Base-by-base conservation (phyloP, 2,113 vertebrate genomes). In the Amblyopsis rosae region DNA sequence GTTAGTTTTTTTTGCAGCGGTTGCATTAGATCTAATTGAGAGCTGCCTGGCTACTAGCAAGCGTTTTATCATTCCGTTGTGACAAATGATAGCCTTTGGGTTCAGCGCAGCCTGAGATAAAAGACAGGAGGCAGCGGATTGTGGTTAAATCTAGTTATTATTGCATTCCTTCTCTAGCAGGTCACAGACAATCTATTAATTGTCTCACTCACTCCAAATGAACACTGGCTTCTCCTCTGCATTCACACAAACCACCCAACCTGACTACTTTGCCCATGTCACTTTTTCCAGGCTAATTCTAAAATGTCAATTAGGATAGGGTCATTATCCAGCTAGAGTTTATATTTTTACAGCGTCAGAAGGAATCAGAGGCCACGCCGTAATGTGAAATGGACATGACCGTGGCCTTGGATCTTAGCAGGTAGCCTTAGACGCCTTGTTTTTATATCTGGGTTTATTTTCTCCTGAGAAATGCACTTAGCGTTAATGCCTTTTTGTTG, bases 231-330 rank as follows among this genome's bases (percentile, higher is more conserved):
- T 46, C 54, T 35, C 6, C 58, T 47, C 50, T 48, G 16, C 2
- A 5, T 56, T 70, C 61, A 33, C 12, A 49, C 49, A 75, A 13
- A 33, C 56, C 49, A 64, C 26, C 41, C 50, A 46, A 3, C 54
- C 58, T 35, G 61, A 51, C 65, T 64, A 61, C 35, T 71, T 48
- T 17, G 57, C 13, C 62, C 41, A 32, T 72, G 65, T 85, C 70
- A 77, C 69, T 83, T 87, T 88, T 89, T 86, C 83, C 85, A 77
- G 47, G 66, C 59, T 62, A 65, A 71, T 60, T 63, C 59, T 53
- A 62, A 46, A 26, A 69, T 72, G 75, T 80, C 47, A 76, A 64
- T 84, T 76, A 86, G 69, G 60, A 26, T 65, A 19, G n/a, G 56
- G 67, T 65, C 74, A 54, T 58, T 64, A 35, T 85, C 73, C 71